Base-by-base conservation (phyloP, 1,140 invertebrate species). In the Conus betulinus region DNA sequence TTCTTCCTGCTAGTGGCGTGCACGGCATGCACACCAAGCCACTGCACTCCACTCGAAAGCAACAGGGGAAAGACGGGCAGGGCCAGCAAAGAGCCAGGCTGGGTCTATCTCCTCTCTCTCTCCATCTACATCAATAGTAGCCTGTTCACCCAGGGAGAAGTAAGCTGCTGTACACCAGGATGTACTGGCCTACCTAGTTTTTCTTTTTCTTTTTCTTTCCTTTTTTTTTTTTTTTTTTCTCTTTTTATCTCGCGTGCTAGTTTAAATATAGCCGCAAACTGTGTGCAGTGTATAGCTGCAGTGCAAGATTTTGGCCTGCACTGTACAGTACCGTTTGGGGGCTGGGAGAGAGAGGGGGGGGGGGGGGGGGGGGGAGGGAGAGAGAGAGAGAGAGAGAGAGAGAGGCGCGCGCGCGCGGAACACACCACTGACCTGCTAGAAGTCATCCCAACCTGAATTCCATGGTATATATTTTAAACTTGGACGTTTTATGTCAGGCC, bases 101-200 rank as follows among this genome's bases (percentile, higher is more conserved):
- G 57, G 3, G 67, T 71, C 11, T 20, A 23, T 20, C 20, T 1
- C 4, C 67, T 10, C 8, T 10, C 67, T 71, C 67, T n/a, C 17
- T 71, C 67, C 67, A 23, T 71, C 67, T 71, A n/a, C 67, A 71
- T 71, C 67, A 71, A 71, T 71, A 71, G 67, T 71, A 71, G 67
- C 67, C 67, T 71, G 67, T n/a, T 71, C 67, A 71, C 23, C 67
- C 67, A 71, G 11, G 23, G 17, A 71, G 17, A n/a, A 71, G 67
- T 71, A n/a, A 71, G 23, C 17, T 23, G 17, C 60, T 13, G 17
- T 63, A 23, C 67, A 71, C 67, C 67, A 71, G 67, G 67, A 71
- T 71, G 67, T 71, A 71, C 67, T 71, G 67, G 67, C 67, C 67
- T 23, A 71, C 67, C 67, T 71, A 71, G 17, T 23, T 23, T n/a